Conservation (phyloP, 2,888 invertebrate species). For the Diaperis boleti region DNA sequence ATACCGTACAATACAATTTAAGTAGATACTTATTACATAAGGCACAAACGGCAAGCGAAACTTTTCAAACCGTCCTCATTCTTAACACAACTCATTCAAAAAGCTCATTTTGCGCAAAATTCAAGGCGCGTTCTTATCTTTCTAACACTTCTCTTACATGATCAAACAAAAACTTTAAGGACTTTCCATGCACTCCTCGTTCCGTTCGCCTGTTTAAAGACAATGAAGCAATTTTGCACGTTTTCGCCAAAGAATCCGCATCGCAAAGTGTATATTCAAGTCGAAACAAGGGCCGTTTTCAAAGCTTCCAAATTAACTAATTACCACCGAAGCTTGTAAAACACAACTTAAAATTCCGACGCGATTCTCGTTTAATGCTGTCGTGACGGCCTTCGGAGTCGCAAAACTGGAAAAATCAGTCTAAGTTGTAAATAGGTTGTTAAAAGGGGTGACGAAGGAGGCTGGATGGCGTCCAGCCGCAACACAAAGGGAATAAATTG, state of each 20-base stretch:
- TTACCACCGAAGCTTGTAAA: constrained; percentile 29
- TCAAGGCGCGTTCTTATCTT: constrained; percentile 40
- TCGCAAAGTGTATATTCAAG: constrained; percentile 23
- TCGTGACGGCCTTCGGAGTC: constrained; percentile 4
- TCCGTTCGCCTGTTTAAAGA: constrained; percentile 14
- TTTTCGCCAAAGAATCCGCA: constrained; percentile 18
- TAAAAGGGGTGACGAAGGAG: constrained; percentile 12
- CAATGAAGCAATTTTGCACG: constrained; percentile 36
- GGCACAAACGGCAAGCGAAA: too few species aligned
- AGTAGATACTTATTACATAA: too few species aligned
- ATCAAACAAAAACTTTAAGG: constrained; percentile 38
- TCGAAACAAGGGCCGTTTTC: constrained; percentile 24
- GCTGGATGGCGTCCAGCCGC: constrained; percentile 6
- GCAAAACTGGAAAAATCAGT: constrained; percentile 11
- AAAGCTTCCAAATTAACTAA: constrained; percentile 32
- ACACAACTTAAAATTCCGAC: constrained; percentile 33
- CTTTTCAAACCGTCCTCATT: neutral
- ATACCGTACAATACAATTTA: too few species aligned
- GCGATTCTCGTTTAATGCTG: constrained; percentile 12
- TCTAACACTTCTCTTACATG: constrained; percentile 41
- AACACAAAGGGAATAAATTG: constrained; percentile 27
- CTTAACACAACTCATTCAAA: neutral
- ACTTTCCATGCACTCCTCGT: constrained; percentile 9
- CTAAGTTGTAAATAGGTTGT: constrained; percentile 29
- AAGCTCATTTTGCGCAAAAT: constrained; percentile 10